Conservation (phyloP, 2,888 invertebrate genomes). For the Pterobdella sp. region DNA sequence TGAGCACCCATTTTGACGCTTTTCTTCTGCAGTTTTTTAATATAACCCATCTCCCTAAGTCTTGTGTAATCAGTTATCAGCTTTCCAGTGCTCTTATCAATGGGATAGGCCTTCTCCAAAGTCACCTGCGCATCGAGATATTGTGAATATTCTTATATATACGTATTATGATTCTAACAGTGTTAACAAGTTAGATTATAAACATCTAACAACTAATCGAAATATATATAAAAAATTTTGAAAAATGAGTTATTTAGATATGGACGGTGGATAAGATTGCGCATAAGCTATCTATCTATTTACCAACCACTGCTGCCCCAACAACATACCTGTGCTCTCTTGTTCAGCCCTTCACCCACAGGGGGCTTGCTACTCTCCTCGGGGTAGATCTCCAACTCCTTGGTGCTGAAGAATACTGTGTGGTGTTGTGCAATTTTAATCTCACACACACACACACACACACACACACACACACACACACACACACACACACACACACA, state of each 20-base stretch:
- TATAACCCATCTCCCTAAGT: conserved; percentile 72
- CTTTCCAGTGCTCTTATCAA: conserved; percentile 61
- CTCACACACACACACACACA: background rate
- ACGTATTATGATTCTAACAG: too few relatives aligned
- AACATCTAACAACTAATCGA: too few relatives aligned
- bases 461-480: background rate
- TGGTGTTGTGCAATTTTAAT: conserved; percentile 15
- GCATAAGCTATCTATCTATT: background rate
- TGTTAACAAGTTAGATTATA: too few relatives aligned
- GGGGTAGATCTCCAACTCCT: conserved; percentile 90
- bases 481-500: background rate
- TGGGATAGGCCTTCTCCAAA: conserved; percentile 86
- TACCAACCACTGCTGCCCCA: background rate
- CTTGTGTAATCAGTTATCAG: conserved; percentile 65
- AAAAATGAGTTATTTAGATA: too few relatives aligned
- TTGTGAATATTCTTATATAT: too few relatives aligned
- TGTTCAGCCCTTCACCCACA: conserved; percentile 76
- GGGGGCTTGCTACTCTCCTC: conserved; percentile 80
- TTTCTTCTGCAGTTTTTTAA: conserved; percentile 71
- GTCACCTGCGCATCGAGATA: too few relatives aligned
- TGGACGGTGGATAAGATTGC: too few relatives aligned
- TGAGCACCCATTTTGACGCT: conserved; percentile 78
- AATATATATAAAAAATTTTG: too few relatives aligned
- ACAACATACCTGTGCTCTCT: conserved; percentile 62
- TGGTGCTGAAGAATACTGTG: conserved; percentile 79